These are phyloP conservation scores for Augiades crinisus DNA, from an alignment of 2,888 invertebrate genomes.

Conservation along the genomic window DNA sequence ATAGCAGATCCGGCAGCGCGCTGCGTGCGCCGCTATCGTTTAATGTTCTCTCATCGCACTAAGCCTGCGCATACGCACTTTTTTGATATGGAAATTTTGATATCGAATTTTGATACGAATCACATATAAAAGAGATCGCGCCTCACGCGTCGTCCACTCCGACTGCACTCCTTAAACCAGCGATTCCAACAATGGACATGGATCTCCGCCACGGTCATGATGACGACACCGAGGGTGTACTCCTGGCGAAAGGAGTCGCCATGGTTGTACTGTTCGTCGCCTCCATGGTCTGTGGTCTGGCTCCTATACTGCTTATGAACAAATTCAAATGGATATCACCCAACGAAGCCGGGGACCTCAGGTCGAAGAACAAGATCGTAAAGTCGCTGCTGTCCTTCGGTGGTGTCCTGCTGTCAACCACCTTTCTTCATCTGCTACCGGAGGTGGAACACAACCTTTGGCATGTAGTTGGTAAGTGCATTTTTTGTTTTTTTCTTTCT, in stretches of 20 bases:
- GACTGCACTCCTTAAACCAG: conserved; percentile 29
- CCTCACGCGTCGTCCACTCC: conserved; percentile 44
- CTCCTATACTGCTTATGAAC: conserved; percentile 86
- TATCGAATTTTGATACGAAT: conserved; percentile 54
- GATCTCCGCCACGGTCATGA: conserved; percentile 36
- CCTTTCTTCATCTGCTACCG: conserved; percentile 90
- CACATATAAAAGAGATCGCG: conserved; percentile 61
- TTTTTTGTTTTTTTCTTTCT: neutral
- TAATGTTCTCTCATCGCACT: conserved; percentile 63
- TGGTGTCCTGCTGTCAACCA: conserved; percentile 90
- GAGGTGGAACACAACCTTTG: conserved; percentile 87
- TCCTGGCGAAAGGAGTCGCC: conserved; percentile 88
- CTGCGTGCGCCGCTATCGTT: conserved; percentile 30
- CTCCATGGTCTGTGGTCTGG: conserved; percentile 87
- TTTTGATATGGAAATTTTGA: conserved; percentile 56
- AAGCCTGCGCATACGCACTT: conserved; percentile 64
- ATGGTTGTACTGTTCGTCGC: conserved; percentile 89
- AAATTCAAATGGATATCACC: conserved; percentile 82
- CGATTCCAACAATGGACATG: conserved; percentile 34
- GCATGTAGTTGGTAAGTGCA: conserved; percentile 77
- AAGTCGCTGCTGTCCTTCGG: conserved; percentile 88
- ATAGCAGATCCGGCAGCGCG: no score
- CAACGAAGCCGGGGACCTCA: conserved; percentile 69
- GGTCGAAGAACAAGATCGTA: conserved; percentile 75
- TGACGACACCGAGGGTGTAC: conserved; percentile 64